Evolutionary conservation across 2,113 vertebrate genomes (phyloP).

Genomic region (Calonectris borealis): DNA sequence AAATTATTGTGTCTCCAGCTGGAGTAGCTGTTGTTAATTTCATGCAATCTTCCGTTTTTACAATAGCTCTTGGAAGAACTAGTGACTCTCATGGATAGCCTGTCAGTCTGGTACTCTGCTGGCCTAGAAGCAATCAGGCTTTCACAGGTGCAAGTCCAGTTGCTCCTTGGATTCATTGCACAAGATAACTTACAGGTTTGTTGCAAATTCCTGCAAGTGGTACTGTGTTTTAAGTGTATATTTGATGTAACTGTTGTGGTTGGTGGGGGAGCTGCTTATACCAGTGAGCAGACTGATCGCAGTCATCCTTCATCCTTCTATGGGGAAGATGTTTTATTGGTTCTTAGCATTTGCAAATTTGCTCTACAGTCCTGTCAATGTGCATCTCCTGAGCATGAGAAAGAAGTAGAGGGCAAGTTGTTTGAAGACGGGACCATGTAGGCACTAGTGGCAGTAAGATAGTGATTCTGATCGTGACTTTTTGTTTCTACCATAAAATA

Average conservation of each 20-base stretch:
- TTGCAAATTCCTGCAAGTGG: background rate
- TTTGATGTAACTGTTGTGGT: background rate
- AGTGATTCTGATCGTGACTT: background rate
- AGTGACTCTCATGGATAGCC: conserved; percentile 88
- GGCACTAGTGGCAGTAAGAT: background rate
- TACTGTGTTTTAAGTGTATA: background rate
- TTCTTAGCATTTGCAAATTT: background rate
- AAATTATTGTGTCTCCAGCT: background rate
- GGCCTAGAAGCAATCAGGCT: conserved; percentile 83
- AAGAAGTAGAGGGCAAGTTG: background rate
- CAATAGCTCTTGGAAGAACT: conserved; percentile 86
- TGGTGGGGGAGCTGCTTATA: background rate
- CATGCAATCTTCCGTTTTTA: background rate
- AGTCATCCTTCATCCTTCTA: background rate
- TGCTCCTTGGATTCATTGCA: conserved; percentile 95
- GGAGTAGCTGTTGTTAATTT: background rate
- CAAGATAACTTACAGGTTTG: conserved; percentile 90
- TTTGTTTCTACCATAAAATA: background rate
- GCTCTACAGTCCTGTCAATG: background rate
- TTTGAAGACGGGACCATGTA: background rate
- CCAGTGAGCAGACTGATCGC: background rate
- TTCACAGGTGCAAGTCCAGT: conserved; percentile 89
- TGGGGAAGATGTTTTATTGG: background rate
- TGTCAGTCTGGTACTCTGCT: conserved; percentile 91
- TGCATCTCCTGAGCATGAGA: background rate